Evolutionary conservation across 2,797 vertebrate species (phyloP).

Genomic region (Pampus argenteus): DNA sequence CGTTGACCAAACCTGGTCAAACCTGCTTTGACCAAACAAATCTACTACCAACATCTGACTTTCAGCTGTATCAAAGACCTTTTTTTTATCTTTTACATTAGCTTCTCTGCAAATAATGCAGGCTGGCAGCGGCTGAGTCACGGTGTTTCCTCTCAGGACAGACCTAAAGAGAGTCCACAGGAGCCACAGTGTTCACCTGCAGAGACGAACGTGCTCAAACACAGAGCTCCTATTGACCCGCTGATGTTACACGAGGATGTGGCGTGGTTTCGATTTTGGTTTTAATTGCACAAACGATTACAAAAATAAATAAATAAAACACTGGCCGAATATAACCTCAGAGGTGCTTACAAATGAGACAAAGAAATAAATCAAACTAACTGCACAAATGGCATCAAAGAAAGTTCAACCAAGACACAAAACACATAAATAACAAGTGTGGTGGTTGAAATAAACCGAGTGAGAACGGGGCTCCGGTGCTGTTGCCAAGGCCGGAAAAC

Average conservation of each 20-base stretch:
- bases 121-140: neutral
- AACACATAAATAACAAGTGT: neutral
- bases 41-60: neutral
- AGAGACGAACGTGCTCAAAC: neutral
- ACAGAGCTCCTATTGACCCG: conserved; percentile 11
- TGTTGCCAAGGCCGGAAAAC: conserved; percentile 13
- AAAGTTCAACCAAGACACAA: neutral
- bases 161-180: neutral
- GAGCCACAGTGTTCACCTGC: conserved; percentile 26
- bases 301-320: neutral
- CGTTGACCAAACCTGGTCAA: neutral
- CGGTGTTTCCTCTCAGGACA: conserved; percentile 16
- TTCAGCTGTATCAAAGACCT: neutral
- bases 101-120: neutral
- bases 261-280: neutral
- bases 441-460: neutral
- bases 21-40: neutral
- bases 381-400: neutral
- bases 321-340: neutral
- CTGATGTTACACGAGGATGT: neutral
- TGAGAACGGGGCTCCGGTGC: neutral
- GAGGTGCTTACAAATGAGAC: neutral
- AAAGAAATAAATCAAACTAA: neutral
- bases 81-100: neutral
- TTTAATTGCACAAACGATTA: neutral